Percentiles rank a stretch among this genome's conserved stretches.
These are phyloP conservation scores for Sylvilagus floridanus DNA, from an alignment of 2,797 vertebrate species.

Conservation along the genomic window DNA sequence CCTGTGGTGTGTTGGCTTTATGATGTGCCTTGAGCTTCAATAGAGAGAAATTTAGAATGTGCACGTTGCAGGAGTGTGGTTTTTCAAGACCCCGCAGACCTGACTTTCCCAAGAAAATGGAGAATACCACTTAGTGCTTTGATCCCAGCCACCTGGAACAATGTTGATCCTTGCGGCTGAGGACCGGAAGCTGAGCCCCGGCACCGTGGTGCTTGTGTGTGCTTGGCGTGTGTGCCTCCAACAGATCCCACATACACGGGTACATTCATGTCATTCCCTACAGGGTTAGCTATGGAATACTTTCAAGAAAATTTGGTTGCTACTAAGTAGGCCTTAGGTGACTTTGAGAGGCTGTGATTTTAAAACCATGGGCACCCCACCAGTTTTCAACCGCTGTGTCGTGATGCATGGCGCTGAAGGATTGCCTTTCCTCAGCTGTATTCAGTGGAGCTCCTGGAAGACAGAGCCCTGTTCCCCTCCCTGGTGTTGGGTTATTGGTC, in stretches of 20 bases:
- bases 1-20: neutral
- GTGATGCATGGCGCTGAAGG: neutral
- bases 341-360: conserved; percentile 37
- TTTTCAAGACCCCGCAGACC: neutral
- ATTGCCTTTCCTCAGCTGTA: neutral
- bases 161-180: neutral
- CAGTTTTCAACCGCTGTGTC: neutral
- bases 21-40: neutral
- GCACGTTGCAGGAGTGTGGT: neutral
- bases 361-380: neutral
- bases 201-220: neutral
- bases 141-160: neutral
- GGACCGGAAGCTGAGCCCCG: neutral
- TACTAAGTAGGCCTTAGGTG: neutral
- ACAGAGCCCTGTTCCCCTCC: neutral
- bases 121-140: neutral
- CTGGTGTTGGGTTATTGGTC: neutral
- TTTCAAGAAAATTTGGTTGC: neutral
- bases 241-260: neutral
- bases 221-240: neutral
- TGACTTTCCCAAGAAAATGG: neutral
- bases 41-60: neutral
- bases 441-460: conserved; percentile 29
- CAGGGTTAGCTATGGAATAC: neutral
- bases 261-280: neutral